These are phyloP conservation scores for Hermaeophaga mercurialis DNA, from an alignment of 2,888 invertebrate genomes.

Conservation along the genomic window DNA sequence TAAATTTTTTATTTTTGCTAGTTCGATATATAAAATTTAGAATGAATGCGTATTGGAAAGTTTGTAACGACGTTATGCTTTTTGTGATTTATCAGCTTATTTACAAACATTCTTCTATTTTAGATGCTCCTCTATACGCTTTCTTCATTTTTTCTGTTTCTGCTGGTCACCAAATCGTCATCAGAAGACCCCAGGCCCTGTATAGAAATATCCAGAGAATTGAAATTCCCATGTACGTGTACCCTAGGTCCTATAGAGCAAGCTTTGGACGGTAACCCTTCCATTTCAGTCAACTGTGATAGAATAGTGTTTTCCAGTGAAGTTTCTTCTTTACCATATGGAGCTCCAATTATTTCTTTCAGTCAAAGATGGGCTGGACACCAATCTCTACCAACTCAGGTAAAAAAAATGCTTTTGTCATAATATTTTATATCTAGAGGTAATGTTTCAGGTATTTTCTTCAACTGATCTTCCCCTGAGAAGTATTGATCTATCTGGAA, in stretches of 20 bases:
- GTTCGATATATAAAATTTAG: too few species aligned
- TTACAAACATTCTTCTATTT: constrained; percentile 27
- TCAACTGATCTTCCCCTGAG: constrained; percentile 74
- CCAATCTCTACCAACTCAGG: constrained; percentile 79
- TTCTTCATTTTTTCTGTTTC: constrained; percentile 22
- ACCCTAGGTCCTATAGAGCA: constrained; percentile 60
- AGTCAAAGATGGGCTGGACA: constrained; percentile 81
- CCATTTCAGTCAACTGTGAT: constrained; percentile 82
- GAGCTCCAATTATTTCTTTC: constrained; percentile 80
- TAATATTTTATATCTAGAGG: too few species aligned
- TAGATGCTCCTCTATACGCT: constrained; percentile 39
- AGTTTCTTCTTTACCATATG: constrained; percentile 75
- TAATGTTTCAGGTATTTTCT: constrained; percentile 70
- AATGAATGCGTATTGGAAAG: too few species aligned
- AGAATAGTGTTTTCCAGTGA: constrained; percentile 80
- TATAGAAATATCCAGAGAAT: constrained; percentile 74
- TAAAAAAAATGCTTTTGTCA: constrained; percentile 44
- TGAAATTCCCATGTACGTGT: constrained; percentile 76
- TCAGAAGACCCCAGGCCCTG: constrained; percentile 62
- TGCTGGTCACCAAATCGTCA: constrained; percentile 11
- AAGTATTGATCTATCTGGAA: constrained; percentile 81
- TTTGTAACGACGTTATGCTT: too few species aligned
- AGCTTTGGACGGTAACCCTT: constrained; percentile 55
- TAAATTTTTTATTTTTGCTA: too few species aligned
- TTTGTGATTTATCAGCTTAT: too few species aligned